Evolutionary conservation across 1,140 invertebrate genomes (phyloP).

Genomic region (Gonioctena quinquepunctata): DNA sequence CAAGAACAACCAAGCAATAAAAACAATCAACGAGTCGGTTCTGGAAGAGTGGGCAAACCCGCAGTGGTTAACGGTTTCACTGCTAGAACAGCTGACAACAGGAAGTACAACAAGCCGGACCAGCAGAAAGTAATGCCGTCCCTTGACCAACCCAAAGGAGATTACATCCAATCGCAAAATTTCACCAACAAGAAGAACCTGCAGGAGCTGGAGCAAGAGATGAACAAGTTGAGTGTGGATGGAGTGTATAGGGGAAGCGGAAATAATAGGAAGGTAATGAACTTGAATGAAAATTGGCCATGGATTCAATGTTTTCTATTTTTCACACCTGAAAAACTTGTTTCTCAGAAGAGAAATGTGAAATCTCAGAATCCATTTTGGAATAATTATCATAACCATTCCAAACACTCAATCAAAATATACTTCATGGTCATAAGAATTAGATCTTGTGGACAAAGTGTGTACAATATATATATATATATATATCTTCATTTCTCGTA

Average conservation of each 20-base stretch:
- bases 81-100: slow-evolving; percentile 42
- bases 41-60: slow-evolving; percentile 40
- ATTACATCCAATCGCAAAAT: slow-evolving; percentile 56
- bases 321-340: too few relatives aligned
- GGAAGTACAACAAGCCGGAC: slow-evolving; percentile 22
- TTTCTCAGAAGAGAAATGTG: too few relatives aligned
- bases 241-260: slow-evolving; percentile 29
- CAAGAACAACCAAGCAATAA: slow-evolving; percentile 2
- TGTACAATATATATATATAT: too few relatives aligned
- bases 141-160: slow-evolving; percentile 29
- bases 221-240: slow-evolving; percentile 59
- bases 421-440: too few relatives aligned
- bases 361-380: too few relatives aligned
- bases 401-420: too few relatives aligned
- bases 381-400: too few relatives aligned
- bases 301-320: too few relatives aligned
- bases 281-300: too few relatives aligned
- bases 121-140: slow-evolving; percentile 32
- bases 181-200: slow-evolving; percentile 50
- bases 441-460: too few relatives aligned
- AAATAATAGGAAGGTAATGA: not conserved
- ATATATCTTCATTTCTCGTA: too few relatives aligned
- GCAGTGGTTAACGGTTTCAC: slow-evolving; percentile 52
- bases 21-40: slow-evolving; percentile 36
- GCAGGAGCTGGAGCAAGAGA: slow-evolving; percentile 57